Conservation (phyloP, 2,113 vertebrate genomes). For the Hippocampus barbouri region DNA sequence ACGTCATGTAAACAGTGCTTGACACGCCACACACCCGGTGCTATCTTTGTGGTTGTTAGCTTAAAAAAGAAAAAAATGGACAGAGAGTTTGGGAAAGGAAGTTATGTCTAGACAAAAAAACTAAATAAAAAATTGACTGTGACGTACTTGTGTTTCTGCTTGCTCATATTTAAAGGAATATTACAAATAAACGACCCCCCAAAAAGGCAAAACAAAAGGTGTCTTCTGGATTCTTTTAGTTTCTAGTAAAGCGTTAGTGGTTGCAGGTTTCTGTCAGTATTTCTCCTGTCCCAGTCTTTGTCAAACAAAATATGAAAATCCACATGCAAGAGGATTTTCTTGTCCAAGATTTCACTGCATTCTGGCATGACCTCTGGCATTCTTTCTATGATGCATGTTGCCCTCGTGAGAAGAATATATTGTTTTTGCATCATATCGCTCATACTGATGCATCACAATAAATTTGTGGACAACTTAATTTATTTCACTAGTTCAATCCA, state of each 20-base stretch:
- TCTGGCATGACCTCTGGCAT: slow-evolving; percentile 61
- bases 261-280: slow-evolving; percentile 58
- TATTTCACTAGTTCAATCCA: too few species aligned
- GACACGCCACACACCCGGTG: slow-evolving; percentile 75
- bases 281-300: slow-evolving; percentile 50
- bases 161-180: slow-evolving; percentile 83
- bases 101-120: slow-evolving; percentile 79
- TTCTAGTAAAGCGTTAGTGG: slow-evolving; percentile 44
- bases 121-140: slow-evolving; percentile 75
- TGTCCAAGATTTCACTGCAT: slow-evolving; percentile 40
- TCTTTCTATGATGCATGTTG: slow-evolving; percentile 55
- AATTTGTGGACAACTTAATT: not conserved
- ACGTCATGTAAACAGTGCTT: slow-evolving; percentile 70
- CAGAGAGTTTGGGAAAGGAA: slow-evolving; percentile 59
- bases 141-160: slow-evolving; percentile 91
- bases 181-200: slow-evolving; percentile 85
- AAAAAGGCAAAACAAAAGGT: slow-evolving; percentile 73
- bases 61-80: slow-evolving; percentile 32
- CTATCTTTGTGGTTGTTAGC: slow-evolving; percentile 73
- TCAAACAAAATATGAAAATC: slow-evolving; percentile 46
- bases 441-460: not conserved
- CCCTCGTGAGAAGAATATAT: slow-evolving; percentile 58
- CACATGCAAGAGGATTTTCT: slow-evolving; percentile 76
- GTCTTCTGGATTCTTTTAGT: slow-evolving; percentile 70
- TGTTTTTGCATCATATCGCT: slow-evolving; percentile 47